A percentile compares a stretch with the other conserved stretches of the same genome.
Conservation (phyloP, 2,113 vertebrate species). For the Thymallus thymallus region DNA sequence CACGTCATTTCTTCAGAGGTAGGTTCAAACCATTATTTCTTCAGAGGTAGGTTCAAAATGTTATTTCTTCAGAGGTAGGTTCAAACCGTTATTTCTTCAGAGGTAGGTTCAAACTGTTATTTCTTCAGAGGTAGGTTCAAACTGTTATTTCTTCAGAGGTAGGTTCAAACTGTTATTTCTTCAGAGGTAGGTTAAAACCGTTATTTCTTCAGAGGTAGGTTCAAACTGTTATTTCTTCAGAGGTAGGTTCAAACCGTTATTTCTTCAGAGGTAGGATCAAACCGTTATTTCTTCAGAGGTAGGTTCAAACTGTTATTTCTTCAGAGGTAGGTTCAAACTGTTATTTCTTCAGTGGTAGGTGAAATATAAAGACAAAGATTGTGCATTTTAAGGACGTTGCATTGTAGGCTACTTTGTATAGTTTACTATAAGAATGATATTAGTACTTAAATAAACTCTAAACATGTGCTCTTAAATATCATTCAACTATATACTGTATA, state of each 20-base stretch:
- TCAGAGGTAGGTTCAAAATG: conserved; percentile 49
- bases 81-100: conserved; percentile 14
- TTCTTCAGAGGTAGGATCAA: conserved; percentile 49
- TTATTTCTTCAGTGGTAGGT: too few species aligned
- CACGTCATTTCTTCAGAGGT: conserved; percentile 47
- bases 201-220: too few species aligned
- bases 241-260: conserved; percentile 49
- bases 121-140: conserved; percentile 50
- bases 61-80: conserved; percentile 52
- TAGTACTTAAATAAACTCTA: too few species aligned
- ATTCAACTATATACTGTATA: too few species aligned
- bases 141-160: conserved; percentile 47
- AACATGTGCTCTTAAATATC: too few species aligned
- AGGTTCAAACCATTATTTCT: conserved; percentile 24
- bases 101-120: conserved; percentile 50
- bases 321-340: conserved; percentile 50
- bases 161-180: conserved; percentile 30
- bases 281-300: conserved; percentile 46
- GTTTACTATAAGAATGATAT: too few species aligned
- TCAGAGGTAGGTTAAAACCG: conserved; percentile 50
- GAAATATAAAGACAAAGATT: too few species aligned
- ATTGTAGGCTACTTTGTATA: too few species aligned
- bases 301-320: conserved; percentile 30
- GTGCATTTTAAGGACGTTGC: too few species aligned
- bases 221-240: conserved; percentile 11